phyloP scores from a whole-genome alignment of 2,888 invertebrate species.

The Byasa hedistus region DNA sequence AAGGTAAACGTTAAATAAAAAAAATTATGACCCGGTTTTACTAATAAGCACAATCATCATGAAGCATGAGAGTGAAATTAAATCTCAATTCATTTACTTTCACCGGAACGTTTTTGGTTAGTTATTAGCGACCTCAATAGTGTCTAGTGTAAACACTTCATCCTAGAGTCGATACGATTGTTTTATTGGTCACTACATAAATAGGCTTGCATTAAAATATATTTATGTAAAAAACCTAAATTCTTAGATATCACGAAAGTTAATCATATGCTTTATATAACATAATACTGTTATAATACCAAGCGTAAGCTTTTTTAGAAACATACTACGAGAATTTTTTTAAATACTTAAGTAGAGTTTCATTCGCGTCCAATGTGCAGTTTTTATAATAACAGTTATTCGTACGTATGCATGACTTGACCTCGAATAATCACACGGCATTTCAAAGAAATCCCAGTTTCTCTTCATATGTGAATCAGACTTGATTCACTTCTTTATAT shows the following conservation, averaged over 20 bases:
- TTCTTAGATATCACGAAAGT: too few species aligned
- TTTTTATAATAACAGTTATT: conserved; percentile 19
- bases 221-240: too few species aligned
- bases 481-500: neutral
- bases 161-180: neutral
- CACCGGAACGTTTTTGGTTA: conserved; percentile 15
- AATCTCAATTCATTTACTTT: conserved; percentile 22
- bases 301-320: too few species aligned
- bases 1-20: too few species aligned
- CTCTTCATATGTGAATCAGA: conserved; percentile 3
- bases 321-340: too few species aligned
- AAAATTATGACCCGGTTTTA: neutral
- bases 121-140: conserved; percentile 21
- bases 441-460: conserved; percentile 26
- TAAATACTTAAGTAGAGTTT: neutral
- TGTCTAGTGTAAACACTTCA: conserved; percentile 5
- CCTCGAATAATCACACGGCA: conserved; percentile 16
- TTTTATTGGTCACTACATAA: too few species aligned
- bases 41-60: neutral
- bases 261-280: too few species aligned
- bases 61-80: conserved; percentile 24
- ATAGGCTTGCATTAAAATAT: too few species aligned
- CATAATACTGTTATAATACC: too few species aligned
- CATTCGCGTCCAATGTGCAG: conserved; percentile 1
- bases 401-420: conserved; percentile 17